Evolutionary conservation across 1,140 invertebrate genomes (phyloP), one percentile per base, ranked within the genome.

Genomic region (Prorops nasuta): DNA sequence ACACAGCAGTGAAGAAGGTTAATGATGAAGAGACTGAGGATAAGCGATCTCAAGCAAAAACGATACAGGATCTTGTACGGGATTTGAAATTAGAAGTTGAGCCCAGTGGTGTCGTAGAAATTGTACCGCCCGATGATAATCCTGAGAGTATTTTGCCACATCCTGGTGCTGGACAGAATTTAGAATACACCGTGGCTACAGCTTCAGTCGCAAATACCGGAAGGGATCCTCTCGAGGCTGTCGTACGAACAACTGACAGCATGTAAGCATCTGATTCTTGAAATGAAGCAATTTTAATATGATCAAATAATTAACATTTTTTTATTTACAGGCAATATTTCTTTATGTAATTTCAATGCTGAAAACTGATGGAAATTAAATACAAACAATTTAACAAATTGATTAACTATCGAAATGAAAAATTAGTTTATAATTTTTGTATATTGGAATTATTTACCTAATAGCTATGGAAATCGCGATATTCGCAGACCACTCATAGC

Each of bases 61-160:
- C 64, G 0, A 76, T 78, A 12, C 74, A 72, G 4, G 68, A 76
- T 56, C 54, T 78, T 1, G 73, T 78, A 0, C 63, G 72, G 3
- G 72, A 77, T 31, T 17, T 76, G 1, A 77, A 77, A 35, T 34
- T 76, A 0, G 73, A 77, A 19, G 68, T 72, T 1, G 72, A 74
- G 18, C 67, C 69, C 0, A 67, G 66, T 3, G 56, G 66, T 1
- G 47, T 66, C 0, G 70, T 73, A 3, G 69, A 75, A 21, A 69
- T 76, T 2, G 66, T 67, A 0, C 54, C 56, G 0, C 62, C 70
- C 0, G 64, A 71, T 9, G 67, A 71, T 22, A 74, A 66, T 58
- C 65, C 71, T 1, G 73, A 77, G 17, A 71, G 58, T 41, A 78
- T 78, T 49, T 59, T 78, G n/a, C 76, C 76, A 0, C 73, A 78